These are phyloP conservation scores for Acleris sparsana DNA, from an alignment of 2,888 invertebrate genomes.

Conservation along the genomic window DNA sequence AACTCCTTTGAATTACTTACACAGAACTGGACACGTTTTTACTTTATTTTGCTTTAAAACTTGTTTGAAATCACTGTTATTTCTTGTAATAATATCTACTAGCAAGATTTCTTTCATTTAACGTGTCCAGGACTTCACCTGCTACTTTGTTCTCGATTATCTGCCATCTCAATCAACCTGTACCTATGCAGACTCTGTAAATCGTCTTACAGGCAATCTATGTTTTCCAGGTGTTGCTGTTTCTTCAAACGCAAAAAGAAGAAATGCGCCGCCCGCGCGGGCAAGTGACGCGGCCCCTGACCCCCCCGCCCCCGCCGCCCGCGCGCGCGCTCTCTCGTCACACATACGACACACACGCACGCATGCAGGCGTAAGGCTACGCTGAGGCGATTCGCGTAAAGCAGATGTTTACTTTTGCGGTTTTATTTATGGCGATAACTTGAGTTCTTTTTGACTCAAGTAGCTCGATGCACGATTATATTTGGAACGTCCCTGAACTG, in stretches of 20 bases:
- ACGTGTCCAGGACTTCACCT: too few relatives aligned
- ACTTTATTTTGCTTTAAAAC: too few relatives aligned
- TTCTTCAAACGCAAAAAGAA: constrained; percentile 99
- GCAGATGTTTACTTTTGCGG: too few relatives aligned
- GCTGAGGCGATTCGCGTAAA: constrained; percentile 11
- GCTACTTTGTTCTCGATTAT: background rate
- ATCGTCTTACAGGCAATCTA: constrained; percentile 82
- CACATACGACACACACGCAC: constrained; percentile 34
- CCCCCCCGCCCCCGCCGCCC: constrained; percentile 44
- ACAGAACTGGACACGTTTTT: too few relatives aligned
- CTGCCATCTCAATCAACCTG: constrained; percentile 43
- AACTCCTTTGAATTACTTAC: too few relatives aligned
- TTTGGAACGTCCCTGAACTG: too few relatives aligned
- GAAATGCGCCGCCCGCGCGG: constrained; percentile 93
- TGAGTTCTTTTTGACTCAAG: too few relatives aligned
- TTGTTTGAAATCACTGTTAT: too few relatives aligned
- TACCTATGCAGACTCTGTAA: constrained; percentile 79
- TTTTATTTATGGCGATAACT: too few relatives aligned
- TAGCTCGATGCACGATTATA: too few relatives aligned
- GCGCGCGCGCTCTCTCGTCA: constrained; percentile 44
- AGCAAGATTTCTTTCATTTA: too few relatives aligned
- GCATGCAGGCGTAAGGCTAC: constrained; percentile 25
- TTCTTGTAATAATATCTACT: too few relatives aligned
- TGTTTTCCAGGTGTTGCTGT: constrained; percentile 96
- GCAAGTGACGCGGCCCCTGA: constrained; percentile 91